Conservation (phyloP, 1,140 invertebrate genomes). For the Drosophila leontia region DNA sequence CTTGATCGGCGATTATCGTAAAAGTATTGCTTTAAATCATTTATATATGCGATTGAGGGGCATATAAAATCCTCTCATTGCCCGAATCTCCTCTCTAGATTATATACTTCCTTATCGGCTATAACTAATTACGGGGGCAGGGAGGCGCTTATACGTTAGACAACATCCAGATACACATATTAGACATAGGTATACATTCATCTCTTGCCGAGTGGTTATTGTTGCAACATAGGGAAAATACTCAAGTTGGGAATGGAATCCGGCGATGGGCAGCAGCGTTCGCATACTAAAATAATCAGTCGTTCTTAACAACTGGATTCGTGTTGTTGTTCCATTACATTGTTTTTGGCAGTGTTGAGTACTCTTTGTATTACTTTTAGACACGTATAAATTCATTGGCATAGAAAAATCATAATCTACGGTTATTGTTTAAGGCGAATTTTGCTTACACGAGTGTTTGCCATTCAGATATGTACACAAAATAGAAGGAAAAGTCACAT, state of each 20-base stretch:
- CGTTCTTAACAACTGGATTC: conserved; percentile 65
- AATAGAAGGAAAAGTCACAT: conserved; percentile 8
- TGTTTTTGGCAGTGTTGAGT: conserved; percentile 75
- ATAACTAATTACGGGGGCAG: conserved; percentile 51
- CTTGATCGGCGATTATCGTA: conserved; percentile 56
- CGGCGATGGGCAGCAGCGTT: conserved; percentile 4
- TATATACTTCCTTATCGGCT: conserved; percentile 47
- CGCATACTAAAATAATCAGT: conserved; percentile 62
- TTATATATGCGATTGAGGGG: conserved; percentile 19
- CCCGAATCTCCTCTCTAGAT: conserved; percentile 1
- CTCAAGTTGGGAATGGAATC: conserved; percentile 7
- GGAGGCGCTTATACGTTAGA: conserved; percentile 25
- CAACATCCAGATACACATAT: conserved; percentile 51
- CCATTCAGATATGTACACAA: conserved; percentile 37
- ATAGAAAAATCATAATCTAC: conserved; percentile 49
- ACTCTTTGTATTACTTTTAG: conserved; percentile 53
- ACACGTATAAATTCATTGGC: conserved; percentile 64
- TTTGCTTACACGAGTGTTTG: conserved; percentile 16
- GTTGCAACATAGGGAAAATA: conserved; percentile 39
- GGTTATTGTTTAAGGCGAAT: conserved; percentile 49
- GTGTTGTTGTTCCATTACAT: conserved; percentile 50
- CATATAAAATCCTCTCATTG: neutral
- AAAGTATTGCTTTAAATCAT: conserved; percentile 70
- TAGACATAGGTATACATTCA: conserved; percentile 24
- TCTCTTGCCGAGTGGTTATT: conserved; percentile 4